phyloP scores from a whole-genome alignment of 2,797 vertebrate species.

The Gallirallus australis region DNA sequence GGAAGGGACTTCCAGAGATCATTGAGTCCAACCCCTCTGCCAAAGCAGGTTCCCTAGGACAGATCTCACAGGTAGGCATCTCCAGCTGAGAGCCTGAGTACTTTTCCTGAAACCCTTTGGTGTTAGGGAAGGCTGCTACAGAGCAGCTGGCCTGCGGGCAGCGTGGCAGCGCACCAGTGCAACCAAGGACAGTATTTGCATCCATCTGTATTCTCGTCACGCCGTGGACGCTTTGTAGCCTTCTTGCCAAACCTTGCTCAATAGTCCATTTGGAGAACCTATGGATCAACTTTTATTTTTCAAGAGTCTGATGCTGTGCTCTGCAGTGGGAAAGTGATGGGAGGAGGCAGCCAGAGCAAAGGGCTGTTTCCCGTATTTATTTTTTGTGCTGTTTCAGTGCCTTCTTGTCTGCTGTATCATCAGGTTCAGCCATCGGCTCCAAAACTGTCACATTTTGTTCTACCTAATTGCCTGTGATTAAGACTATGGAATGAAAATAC shows the following conservation, averaged over 20 bases:
- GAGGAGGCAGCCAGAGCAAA: neutral
- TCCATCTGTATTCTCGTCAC: conserved; percentile 1
- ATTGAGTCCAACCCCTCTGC: no score
- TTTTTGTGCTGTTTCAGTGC: neutral
- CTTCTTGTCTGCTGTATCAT: neutral
- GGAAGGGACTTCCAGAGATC: no score
- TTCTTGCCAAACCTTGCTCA: neutral
- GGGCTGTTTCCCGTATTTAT: neutral
- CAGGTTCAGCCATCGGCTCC: neutral
- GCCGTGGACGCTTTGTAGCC: neutral
- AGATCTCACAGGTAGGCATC: no score
- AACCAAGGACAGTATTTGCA: neutral
- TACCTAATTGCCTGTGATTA: neutral
- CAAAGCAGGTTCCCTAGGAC: no score
- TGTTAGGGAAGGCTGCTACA: neutral
- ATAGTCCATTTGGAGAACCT: conserved; percentile 3
- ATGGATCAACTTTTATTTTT: neutral
- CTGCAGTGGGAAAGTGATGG: neutral
- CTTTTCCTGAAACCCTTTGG: neutral
- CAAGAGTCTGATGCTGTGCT: neutral
- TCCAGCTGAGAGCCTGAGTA: neutral
- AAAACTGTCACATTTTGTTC: neutral
- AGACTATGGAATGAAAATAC: neutral
- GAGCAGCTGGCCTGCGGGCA: neutral
- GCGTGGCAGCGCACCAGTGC: neutral